Percentiles rank a stretch among this genome's conserved stretches.
These are phyloP conservation scores for Chaenocephalus aceratus DNA, from an alignment of 2,113 vertebrate genomes.

Conservation along the genomic window DNA sequence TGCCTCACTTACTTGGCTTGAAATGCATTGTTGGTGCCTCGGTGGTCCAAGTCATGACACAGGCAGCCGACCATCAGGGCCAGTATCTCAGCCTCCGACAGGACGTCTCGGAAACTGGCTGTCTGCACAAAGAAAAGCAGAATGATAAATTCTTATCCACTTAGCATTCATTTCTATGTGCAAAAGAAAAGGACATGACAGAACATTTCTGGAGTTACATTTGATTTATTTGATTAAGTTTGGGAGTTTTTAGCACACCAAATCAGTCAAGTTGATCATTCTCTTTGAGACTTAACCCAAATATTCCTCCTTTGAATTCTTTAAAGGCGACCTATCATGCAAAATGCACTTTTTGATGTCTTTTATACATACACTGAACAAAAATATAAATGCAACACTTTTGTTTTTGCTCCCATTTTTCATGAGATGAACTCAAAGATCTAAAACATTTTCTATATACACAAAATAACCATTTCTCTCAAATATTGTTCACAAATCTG, in stretches of 20 bases:
- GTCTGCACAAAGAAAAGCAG: constrained; percentile 70
- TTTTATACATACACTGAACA: no score
- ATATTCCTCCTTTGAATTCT: neutral
- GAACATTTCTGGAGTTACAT: neutral
- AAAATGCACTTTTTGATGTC: no score
- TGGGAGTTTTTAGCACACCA: neutral
- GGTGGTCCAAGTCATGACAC: constrained; percentile 87
- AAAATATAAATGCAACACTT: no score
- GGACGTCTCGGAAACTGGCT: constrained; percentile 82
- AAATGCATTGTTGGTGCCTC: constrained; percentile 88
- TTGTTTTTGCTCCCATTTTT: no score
- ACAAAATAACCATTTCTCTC: no score
- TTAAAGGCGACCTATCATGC: no score
- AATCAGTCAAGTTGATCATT: neutral
- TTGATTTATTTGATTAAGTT: neutral
- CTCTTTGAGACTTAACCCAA: neutral
- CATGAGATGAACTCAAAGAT: no score
- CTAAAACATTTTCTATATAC: no score
- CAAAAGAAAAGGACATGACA: neutral
- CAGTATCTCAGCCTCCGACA: constrained; percentile 84
- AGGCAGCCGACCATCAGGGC: constrained; percentile 87
- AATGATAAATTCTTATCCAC: neutral
- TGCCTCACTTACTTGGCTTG: constrained; percentile 83
- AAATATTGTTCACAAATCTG: no score
- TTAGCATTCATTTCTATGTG: neutral